phyloP scores from a whole-genome alignment of 2,113 vertebrate genomes.

The Heterochromis multidens region DNA sequence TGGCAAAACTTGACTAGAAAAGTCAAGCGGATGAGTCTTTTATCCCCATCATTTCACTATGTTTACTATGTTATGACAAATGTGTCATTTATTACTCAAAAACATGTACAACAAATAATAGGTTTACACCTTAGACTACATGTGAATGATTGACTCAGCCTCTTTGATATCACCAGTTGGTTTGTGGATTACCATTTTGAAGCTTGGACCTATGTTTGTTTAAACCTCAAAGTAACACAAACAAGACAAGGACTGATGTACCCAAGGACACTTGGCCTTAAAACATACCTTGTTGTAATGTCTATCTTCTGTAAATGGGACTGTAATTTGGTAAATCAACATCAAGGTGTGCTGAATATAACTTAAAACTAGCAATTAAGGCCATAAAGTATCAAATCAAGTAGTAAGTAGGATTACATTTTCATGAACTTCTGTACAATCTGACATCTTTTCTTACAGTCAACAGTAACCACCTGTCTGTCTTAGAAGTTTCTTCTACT shows the following conservation, averaged over 20 bases:
- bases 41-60: not conserved
- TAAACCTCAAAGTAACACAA: not conserved
- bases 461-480: not conserved
- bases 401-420: not conserved
- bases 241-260: not conserved
- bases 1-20: slow-evolving; percentile 27
- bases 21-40: slow-evolving; percentile 1
- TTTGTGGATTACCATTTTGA: not conserved
- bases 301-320: not conserved
- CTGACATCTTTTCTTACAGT: not conserved
- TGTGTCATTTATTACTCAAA: slow-evolving; percentile 15
- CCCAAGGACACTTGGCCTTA: not conserved
- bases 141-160: not conserved
- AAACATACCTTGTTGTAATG: not conserved
- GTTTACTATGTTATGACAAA: not conserved
- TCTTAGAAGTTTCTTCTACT: too few relatives aligned
- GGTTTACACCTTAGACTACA: not conserved
- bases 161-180: not conserved
- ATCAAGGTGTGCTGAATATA: not conserved
- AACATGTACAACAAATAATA: not conserved
- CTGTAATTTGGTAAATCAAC: not conserved
- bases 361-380: not conserved
- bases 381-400: not conserved
- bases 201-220: not conserved
- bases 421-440: not conserved